Base-by-base conservation (phyloP, 2,797 vertebrate genomes). In the Setipinna tenuifilis region DNA sequence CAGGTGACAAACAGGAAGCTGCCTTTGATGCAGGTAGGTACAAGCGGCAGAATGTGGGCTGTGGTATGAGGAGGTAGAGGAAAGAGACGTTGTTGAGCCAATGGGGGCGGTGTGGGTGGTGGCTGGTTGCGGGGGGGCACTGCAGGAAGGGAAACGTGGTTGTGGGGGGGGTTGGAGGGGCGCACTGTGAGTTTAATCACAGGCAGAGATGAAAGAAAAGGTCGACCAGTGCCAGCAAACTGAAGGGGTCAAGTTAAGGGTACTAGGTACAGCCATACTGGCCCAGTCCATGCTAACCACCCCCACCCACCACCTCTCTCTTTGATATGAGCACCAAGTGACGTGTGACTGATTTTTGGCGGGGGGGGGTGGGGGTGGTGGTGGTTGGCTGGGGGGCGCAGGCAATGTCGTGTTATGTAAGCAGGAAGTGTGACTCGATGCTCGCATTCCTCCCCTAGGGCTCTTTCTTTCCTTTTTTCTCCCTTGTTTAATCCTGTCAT, bases 281-380 rank as follows among this genome's bases (percentile, higher is more conserved):
- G 17, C 12, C 35, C 17, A 86, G 87, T 88, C 87, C 83, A 54
- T 82, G n/a, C n/a, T n/a, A n/a, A n/a, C n/a, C n/a, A n/a, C n/a
- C n/a, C n/a, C n/a, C n/a, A n/a, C 50, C 7, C 7, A 83, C 83
- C 12, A 17, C 41, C 85, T 83, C 71, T 21, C 80, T n/a, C 89
- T 91, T 85, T 86, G 86, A 87, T 87, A 88, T 68, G 83, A 84
- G 86, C 81, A 86, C 90, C 85, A 84, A 86, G 48, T 87, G 87
- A 93, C 88, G 88, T 87, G 10, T 88, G 86, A 86, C 82, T 54
- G 81, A 88, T 86, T 90, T 85, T 78, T 78, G 35, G 44, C 31
- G 71, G 71, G 71, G 14, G 23, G 10, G 25, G 23, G 23, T 2
- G 7, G 9, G 7, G 50, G 50, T 54, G 50, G 50, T 54, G 50